Conservation (phyloP, 2,888 invertebrate species). For the Scotopteryx bipunctaria region DNA sequence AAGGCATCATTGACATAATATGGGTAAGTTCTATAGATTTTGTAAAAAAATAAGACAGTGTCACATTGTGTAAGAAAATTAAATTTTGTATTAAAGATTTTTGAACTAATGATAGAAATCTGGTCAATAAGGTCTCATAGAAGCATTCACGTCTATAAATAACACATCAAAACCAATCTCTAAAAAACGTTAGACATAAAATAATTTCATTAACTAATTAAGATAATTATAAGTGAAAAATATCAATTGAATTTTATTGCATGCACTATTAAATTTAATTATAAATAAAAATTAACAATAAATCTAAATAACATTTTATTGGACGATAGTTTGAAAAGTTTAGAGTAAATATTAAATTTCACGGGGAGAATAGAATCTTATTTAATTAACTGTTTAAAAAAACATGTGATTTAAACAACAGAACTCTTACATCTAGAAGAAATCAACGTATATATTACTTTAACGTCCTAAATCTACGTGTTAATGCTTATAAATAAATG, state of each 20-base stretch:
- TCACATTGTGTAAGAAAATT: not conserved
- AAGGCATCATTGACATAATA: no score
- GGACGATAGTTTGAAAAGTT: constrained; percentile 59
- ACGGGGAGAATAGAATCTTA: constrained; percentile 45
- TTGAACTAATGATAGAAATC: no score
- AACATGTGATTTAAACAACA: constrained; percentile 67
- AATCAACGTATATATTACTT: constrained; percentile 83
- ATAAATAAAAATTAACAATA: constrained; percentile 71
- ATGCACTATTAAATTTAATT: constrained; percentile 58
- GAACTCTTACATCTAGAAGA: constrained; percentile 73
- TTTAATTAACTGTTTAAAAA: constrained; percentile 48
- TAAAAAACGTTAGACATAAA: constrained; percentile 67
- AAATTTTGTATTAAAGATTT: not conserved
- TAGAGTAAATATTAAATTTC: constrained; percentile 33
- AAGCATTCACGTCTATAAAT: constrained; percentile 35
- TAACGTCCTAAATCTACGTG: constrained; percentile 72
- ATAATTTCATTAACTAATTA: constrained; percentile 45
- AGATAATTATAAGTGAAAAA: constrained; percentile 63
- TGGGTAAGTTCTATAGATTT: no score
- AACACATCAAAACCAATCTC: constrained; percentile 64
- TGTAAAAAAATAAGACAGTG: no score
- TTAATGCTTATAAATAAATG: constrained; percentile 82
- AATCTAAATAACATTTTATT: constrained; percentile 67
- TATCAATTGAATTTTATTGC: constrained; percentile 79
- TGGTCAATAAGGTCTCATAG: constrained; percentile 16